phyloP scores from a whole-genome alignment of 1,140 invertebrate genomes.

The Watersipora subatra region DNA sequence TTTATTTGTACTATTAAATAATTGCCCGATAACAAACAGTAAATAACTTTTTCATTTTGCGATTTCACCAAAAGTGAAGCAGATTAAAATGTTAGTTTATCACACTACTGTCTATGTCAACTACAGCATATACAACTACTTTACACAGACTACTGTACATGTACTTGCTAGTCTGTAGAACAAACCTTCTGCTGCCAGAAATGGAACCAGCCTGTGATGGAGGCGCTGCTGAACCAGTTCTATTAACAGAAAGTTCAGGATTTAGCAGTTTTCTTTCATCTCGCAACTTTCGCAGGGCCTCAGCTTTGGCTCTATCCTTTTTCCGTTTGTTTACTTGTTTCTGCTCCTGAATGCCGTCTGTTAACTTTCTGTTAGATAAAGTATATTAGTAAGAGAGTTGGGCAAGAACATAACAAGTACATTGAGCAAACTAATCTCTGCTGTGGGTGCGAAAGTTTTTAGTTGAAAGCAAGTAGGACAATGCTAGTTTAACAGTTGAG shows the following conservation, averaged over 20 bases:
- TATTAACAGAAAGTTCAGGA: neutral
- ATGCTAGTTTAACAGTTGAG: no score
- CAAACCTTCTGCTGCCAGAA: neutral
- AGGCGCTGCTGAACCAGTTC: neutral
- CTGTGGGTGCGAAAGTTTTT: neutral
- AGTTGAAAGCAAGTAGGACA: neutral
- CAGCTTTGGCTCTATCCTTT: neutral
- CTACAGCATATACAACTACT: neutral
- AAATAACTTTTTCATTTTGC: neutral
- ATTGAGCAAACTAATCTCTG: neutral
- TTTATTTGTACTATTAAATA: neutral
- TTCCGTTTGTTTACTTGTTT: neutral
- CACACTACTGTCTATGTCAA: neutral
- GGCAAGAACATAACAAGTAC: neutral
- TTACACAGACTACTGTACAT: neutral
- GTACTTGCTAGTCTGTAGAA: neutral
- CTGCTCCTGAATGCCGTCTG: neutral
- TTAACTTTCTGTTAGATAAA: neutral
- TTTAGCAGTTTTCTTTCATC: neutral
- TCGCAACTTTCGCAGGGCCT: neutral
- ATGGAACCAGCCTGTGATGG: neutral
- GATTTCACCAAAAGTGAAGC: neutral
- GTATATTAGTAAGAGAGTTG: neutral
- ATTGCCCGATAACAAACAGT: neutral
- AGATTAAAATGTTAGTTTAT: neutral